These are phyloP conservation scores for Penaeus chinensis DNA, from an alignment of 1,140 invertebrate genomes.

Conservation along the genomic window DNA sequence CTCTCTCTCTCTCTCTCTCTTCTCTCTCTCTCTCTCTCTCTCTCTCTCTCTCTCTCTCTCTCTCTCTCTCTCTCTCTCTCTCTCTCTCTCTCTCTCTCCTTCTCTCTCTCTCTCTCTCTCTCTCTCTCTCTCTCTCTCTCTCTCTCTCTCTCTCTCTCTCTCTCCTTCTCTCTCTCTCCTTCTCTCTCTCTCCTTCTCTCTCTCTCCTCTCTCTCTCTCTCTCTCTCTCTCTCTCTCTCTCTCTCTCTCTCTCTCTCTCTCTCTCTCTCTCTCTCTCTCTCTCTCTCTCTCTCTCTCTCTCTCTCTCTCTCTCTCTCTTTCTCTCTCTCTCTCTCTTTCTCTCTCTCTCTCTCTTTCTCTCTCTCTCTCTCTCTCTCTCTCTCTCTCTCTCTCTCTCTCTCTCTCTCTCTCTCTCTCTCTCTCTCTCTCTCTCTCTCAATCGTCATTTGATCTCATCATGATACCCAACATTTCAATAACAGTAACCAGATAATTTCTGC, in stretches of 20 bases:
- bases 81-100: not conserved
- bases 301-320: not conserved
- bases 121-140: not conserved
- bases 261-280: not conserved
- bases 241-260: not conserved
- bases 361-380: not conserved
- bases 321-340: not conserved
- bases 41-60: not conserved
- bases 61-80: not conserved
- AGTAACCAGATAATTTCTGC: too few species aligned
- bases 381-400: not conserved
- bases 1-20: not conserved
- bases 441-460: not conserved
- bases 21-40: not conserved
- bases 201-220: not conserved
- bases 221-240: not conserved
- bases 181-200: not conserved
- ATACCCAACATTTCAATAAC: too few species aligned
- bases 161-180: not conserved
- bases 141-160: not conserved
- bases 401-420: not conserved
- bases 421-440: constrained; percentile 12
- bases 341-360: not conserved
- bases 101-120: not conserved
- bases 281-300: not conserved